phyloP scores from a whole-genome alignment of 2,888 invertebrate genomes.

The Amphipoea lucens region DNA sequence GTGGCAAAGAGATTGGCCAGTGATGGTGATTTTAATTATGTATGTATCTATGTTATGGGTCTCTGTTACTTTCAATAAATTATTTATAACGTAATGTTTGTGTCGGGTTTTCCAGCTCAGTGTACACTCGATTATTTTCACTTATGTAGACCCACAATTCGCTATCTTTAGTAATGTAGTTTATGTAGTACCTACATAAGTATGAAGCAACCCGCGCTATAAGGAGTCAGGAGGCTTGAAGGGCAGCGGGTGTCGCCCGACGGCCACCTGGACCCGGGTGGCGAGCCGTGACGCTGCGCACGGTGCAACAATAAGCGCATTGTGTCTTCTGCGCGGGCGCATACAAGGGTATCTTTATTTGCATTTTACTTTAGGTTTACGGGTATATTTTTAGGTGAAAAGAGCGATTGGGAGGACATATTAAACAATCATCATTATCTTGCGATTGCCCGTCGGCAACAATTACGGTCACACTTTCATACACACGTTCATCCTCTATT shows the following conservation, averaged over 20 bases:
- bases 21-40: neutral
- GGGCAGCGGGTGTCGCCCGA: conserved; percentile 45
- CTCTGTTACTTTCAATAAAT: neutral
- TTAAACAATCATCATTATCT: neutral
- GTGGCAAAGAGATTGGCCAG: neutral
- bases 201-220: conserved; percentile 3
- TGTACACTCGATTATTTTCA: neutral
- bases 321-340: conserved; percentile 35
- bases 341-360: conserved; percentile 5
- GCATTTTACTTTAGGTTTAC: neutral
- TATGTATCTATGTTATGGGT: neutral
- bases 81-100: neutral
- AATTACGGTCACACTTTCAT: neutral
- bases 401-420: neutral
- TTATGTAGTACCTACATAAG: neutral
- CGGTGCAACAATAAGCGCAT: conserved; percentile 48
- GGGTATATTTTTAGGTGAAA: neutral
- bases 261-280: conserved; percentile 26
- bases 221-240: conserved; percentile 54
- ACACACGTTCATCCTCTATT: neutral
- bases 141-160: neutral
- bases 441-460: neutral
- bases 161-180: neutral
- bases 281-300: conserved; percentile 40
- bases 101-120: neutral